Evolutionary conservation across 2,888 invertebrate genomes (phyloP).

Genomic region (Hirtodrosophila histrioides): DNA sequence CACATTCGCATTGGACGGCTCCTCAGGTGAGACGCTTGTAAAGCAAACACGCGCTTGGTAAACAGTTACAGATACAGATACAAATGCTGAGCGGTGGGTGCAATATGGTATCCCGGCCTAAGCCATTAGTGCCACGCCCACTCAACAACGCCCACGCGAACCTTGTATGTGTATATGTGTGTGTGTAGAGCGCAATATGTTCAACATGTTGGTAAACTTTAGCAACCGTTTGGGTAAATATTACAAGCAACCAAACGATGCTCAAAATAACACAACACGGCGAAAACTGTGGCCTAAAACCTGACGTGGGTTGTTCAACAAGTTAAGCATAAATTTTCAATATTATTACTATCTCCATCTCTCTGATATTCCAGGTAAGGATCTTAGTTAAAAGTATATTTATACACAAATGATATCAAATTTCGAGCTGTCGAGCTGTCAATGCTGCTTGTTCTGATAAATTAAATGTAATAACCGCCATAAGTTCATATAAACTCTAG

Average conservation of each 20-base stretch:
- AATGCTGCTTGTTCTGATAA: too few relatives aligned
- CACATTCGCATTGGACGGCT: constrained; percentile 21
- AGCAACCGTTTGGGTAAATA: constrained; percentile 59
- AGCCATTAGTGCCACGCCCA: constrained; percentile 8
- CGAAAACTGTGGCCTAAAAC: constrained; percentile 3
- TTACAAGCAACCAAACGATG: constrained; percentile 45
- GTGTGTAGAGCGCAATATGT: constrained; percentile 57
- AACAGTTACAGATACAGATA: constrained; percentile 32
- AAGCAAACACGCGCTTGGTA: constrained; percentile 42
- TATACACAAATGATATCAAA: too few relatives aligned
- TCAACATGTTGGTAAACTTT: constrained; percentile 72
- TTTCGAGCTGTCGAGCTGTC: too few relatives aligned
- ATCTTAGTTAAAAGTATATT: too few relatives aligned
- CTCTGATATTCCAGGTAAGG: too few relatives aligned
- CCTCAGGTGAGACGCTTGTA: constrained; percentile 14
- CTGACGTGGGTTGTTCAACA: constrained; percentile 1
- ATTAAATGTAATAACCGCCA: too few relatives aligned
- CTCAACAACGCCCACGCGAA: constrained; percentile 13
- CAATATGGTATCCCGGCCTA: background rate
- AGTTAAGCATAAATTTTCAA: background rate
- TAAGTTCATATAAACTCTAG: too few relatives aligned
- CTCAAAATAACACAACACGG: constrained; percentile 49
- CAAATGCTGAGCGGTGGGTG: background rate
- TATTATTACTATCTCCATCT: too few relatives aligned
- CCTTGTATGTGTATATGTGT: constrained; percentile 29